Evolutionary conservation across 2,113 vertebrate genomes (phyloP), one percentile per base, ranked within the genome.

Genomic region (Geococcyx californianus): DNA sequence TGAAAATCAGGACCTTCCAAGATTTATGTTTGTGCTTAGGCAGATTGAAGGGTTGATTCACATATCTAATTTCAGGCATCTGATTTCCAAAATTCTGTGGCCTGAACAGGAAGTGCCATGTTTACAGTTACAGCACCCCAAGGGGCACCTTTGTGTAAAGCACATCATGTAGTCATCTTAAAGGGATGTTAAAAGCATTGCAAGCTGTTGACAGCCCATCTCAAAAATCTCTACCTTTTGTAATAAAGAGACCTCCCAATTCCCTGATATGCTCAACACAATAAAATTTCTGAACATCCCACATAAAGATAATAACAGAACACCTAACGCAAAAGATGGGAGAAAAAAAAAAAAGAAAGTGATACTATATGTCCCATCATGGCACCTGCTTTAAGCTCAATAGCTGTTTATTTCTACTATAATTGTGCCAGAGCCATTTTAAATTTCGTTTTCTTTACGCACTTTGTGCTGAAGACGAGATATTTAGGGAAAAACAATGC

Each of bases 401-500:
- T 79, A 93, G 69, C 67, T 82, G 45, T 58, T 94, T 84, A 69
- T 82, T 94, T 95, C 86, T 79, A 11, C 91, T 75, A 56, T 60
- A 87, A 89, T 85, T 85, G 58, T 91, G 42, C 62, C 75, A 90
- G 67, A 95, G 78, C 79, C 1, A 69, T 85, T 95, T 24, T 90
- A 78, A 89, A 83, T 91, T 95, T 82, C 1, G 1, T 87, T 85
- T 93, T 89, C 79, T 87, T 93, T 89, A 76, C 64, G 66, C 70
- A 94, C 63, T 84, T 95, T 83, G 42, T 55, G 85, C 87, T 47
- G 54, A 87, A 87, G 74, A 36, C 1, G 29, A 96, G 89, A 47
- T 92, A 89, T 72, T 94, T 88, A 25, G 84, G 78, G 78, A 60
- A 81, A 91, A 95, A 90, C 72, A 94, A 94, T 52, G 59, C 84